Percentiles rank a stretch among this genome's conserved stretches.
Evolutionary conservation across 2,888 invertebrate species (phyloP).

Genomic region (Caenorhabditis becei): DNA sequence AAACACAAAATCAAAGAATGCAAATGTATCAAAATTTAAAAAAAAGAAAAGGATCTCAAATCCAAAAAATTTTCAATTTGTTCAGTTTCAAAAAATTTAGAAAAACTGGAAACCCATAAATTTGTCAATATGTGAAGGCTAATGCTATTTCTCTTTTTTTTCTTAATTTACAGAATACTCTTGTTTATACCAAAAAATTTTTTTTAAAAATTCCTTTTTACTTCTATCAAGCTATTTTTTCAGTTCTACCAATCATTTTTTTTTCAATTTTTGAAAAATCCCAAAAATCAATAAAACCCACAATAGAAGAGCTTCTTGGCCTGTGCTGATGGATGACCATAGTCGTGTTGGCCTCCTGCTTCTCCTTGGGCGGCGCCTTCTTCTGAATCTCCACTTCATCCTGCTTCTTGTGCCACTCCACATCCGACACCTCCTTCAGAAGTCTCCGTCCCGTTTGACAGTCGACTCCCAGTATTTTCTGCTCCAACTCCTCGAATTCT

Average conservation of each 20-base stretch:
- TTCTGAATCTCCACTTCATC: conserved; percentile 60
- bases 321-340: background rate
- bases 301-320: conserved; percentile 45
- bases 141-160: no score
- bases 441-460: conserved; percentile 52
- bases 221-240: no score
- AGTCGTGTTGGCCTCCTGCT: background rate
- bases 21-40: no score
- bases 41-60: no score
- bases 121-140: no score
- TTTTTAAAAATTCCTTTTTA: no score
- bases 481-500: conserved; percentile 50
- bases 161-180: no score
- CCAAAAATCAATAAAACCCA: conserved; percentile 30
- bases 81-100: no score
- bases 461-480: conserved; percentile 66
- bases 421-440: conserved; percentile 58
- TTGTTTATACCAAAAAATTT: no score
- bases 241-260: background rate
- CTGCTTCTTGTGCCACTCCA: conserved; percentile 59
- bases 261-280: background rate
- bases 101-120: no score
- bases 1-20: no score
- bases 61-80: no score
- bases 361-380: conserved; percentile 52